Evolutionary conservation across 2,888 invertebrate species (phyloP).

Genomic region (Drosophila kuntzei): DNA sequence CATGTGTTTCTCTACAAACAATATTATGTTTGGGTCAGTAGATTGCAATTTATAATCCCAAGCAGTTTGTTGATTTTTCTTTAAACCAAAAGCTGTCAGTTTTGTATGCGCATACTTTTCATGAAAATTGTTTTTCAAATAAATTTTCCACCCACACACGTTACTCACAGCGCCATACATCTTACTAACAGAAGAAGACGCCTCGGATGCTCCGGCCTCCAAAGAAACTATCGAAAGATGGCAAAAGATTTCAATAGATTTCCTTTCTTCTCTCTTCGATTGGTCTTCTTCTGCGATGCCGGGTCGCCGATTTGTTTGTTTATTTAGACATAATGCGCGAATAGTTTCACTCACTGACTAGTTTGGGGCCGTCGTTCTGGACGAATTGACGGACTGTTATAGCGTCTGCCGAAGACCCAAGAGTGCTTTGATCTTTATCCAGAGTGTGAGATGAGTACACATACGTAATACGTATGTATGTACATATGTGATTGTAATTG

Average conservation of each 20-base stretch:
- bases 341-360: constrained; percentile 75
- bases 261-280: constrained; percentile 35
- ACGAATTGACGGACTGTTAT: constrained; percentile 57
- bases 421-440: constrained; percentile 68
- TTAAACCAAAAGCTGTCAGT: constrained; percentile 73
- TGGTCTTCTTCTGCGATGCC: constrained; percentile 18
- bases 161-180: constrained; percentile 60
- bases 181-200: constrained; percentile 46
- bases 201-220: constrained; percentile 17
- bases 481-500: constrained; percentile 25
- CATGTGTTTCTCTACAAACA: constrained; percentile 61
- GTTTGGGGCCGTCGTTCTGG: constrained; percentile 45
- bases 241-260: constrained; percentile 53
- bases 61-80: constrained; percentile 73
- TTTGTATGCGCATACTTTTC: constrained; percentile 79
- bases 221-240: constrained; percentile 37
- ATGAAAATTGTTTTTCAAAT: constrained; percentile 79
- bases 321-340: constrained; percentile 80
- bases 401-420: constrained; percentile 34
- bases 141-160: constrained; percentile 70
- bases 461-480: background rate
- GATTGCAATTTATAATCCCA: constrained; percentile 71
- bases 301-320: constrained; percentile 64
- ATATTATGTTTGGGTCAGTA: constrained; percentile 64
- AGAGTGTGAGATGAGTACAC: constrained; percentile 61